Percentiles rank a stretch among this genome's conserved stretches.
phyloP scores from a whole-genome alignment of 2,888 invertebrate genomes.

The Ceraclea dissimilis region DNA sequence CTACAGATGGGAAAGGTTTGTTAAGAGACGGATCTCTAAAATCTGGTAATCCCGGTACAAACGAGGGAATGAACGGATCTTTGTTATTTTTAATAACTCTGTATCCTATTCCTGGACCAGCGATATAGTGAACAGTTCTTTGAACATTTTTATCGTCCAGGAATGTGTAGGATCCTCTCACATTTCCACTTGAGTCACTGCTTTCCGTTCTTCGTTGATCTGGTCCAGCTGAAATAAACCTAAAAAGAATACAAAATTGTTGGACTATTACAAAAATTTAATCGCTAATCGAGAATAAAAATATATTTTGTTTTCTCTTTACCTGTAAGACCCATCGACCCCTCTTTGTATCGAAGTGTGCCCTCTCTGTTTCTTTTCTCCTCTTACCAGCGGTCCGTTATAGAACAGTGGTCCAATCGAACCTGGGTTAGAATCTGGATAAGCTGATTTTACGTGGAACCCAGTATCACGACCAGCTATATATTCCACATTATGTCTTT shows the following conservation, averaged over 20 bases:
- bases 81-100: slow-evolving; percentile 63
- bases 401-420: slow-evolving; percentile 58
- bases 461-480: slow-evolving; percentile 70
- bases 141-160: slow-evolving; percentile 72
- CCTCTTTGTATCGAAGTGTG: slow-evolving; percentile 65
- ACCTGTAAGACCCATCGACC: slow-evolving; percentile 65
- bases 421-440: slow-evolving; percentile 59
- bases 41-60: slow-evolving; percentile 53
- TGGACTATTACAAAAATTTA: no score
- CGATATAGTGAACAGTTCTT: slow-evolving; percentile 69
- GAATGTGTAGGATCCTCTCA: slow-evolving; percentile 70
- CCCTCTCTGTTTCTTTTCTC: slow-evolving; percentile 58
- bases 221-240: slow-evolving; percentile 68
- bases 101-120: slow-evolving; percentile 72
- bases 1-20: slow-evolving; percentile 35
- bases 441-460: slow-evolving; percentile 64
- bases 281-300: background rate
- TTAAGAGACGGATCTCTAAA: slow-evolving; percentile 46
- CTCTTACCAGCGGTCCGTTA: slow-evolving; percentile 54
- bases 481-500: slow-evolving; percentile 67
- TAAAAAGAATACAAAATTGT: slow-evolving; percentile 31
- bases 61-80: slow-evolving; percentile 56
- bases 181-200: slow-evolving; percentile 63
- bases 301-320: background rate
- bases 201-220: slow-evolving; percentile 69